These are phyloP conservation scores for Sprattus sprattus DNA, from an alignment of 2,113 vertebrate species.

Conservation along the genomic window DNA sequence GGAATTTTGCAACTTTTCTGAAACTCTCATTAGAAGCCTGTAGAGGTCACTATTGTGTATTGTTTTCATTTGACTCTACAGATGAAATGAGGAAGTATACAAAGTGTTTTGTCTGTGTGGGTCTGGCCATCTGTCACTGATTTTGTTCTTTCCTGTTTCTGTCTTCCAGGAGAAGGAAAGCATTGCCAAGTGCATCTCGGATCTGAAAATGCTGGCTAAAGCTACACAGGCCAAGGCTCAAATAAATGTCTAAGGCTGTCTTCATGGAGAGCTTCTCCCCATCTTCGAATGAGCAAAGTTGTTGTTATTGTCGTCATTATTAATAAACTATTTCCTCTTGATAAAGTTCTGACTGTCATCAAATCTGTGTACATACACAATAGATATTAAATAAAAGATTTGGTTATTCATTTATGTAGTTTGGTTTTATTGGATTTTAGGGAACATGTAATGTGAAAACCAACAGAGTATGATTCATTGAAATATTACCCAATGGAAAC, in stretches of 20 bases:
- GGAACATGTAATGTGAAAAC: too few species aligned
- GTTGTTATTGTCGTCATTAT: constrained; percentile 56
- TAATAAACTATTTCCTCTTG: constrained; percentile 63
- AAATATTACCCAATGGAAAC: too few species aligned
- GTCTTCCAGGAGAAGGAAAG: constrained; percentile 88
- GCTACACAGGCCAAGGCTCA: constrained; percentile 65
- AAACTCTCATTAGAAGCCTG: neutral
- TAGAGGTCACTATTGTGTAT: constrained; percentile 24
- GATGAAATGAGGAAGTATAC: neutral
- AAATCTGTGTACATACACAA: constrained; percentile 71
- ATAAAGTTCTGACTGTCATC: constrained; percentile 57
- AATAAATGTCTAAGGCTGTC: constrained; percentile 47
- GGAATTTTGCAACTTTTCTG: neutral
- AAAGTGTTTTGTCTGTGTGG: neutral
- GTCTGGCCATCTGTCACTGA: neutral
- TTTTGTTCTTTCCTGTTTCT: constrained; percentile 24
- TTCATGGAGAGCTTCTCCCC: constrained; percentile 41
- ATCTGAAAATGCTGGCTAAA: constrained; percentile 86
- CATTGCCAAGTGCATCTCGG: constrained; percentile 90
- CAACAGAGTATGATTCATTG: too few species aligned
- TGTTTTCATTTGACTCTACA: neutral
- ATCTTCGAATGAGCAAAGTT: constrained; percentile 47
- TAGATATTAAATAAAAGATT: constrained; percentile 62
- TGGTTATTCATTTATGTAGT: constrained; percentile 56
- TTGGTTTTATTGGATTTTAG: constrained; percentile 31